phyloP scores from a whole-genome alignment of 2,797 vertebrate species.

The Tauraco hartlaubi region DNA sequence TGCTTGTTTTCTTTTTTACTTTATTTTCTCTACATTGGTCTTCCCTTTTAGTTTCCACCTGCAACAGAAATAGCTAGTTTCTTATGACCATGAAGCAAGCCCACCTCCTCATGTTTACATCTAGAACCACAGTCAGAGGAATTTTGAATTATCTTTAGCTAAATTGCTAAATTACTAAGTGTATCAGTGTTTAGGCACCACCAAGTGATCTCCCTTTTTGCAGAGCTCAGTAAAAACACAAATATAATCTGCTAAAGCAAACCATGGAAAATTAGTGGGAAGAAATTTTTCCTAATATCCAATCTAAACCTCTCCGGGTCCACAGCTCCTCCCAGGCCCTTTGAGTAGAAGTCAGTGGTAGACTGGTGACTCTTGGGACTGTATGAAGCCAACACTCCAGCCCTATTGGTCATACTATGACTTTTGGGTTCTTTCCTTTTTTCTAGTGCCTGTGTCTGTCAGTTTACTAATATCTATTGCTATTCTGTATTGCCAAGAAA shows the following conservation, averaged over 20 bases:
- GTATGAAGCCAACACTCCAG: neutral
- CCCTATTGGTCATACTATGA: fast-evolving
- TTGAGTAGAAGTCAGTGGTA: neutral
- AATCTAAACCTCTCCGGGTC: neutral
- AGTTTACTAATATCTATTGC: neutral
- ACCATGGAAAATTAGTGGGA: neutral
- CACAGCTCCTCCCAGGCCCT: neutral
- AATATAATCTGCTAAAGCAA: neutral
- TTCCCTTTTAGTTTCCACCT: neutral
- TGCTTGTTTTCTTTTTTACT: neutral
- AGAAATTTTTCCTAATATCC: neutral
- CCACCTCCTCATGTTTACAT: neutral
- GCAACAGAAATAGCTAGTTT: neutral
- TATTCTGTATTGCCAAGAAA: neutral
- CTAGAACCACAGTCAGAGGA: neutral
- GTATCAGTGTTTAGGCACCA: neutral
- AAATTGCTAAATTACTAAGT: neutral
- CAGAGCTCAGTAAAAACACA: neutral
- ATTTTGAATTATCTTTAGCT: neutral
- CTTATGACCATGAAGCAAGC: neutral
- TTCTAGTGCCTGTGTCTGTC: neutral
- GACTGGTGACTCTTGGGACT: neutral
- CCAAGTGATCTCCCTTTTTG: neutral
- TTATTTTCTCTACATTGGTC: neutral
- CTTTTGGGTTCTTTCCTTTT: neutral